Evolutionary conservation across 1,140 invertebrate species (phyloP).

Genomic region (Oryzaephilus surinamensis): DNA sequence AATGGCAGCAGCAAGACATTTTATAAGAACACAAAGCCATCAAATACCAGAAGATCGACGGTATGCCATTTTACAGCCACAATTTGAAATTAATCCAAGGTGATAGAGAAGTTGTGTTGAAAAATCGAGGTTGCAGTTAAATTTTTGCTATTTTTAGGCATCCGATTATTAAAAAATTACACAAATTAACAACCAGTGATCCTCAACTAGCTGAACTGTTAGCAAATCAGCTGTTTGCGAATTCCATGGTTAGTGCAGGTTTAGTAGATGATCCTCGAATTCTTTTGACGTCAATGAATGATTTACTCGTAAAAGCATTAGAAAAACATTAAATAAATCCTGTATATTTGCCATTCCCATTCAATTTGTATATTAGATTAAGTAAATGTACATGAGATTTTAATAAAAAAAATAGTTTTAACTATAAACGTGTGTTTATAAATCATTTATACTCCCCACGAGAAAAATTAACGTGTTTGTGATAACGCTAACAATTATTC

Average conservation of each 20-base stretch:
- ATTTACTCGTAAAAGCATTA: conserved; percentile 71
- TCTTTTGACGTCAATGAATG: conserved; percentile 75
- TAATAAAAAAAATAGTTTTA: too few relatives aligned
- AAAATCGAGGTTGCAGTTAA: conserved; percentile 1
- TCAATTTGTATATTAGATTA: too few relatives aligned
- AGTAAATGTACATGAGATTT: too few relatives aligned
- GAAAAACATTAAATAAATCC: conserved; percentile 57
- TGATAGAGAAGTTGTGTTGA: too few relatives aligned
- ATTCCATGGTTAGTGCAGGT: conserved; percentile 91
- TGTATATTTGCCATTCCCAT: conserved; percentile 4
- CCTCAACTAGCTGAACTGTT: conserved; percentile 73
- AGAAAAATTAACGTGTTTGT: too few relatives aligned
- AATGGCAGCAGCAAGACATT: conserved; percentile 92
- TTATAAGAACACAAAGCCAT: conserved; percentile 80
- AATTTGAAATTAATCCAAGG: conserved; percentile 89
- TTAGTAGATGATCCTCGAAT: conserved; percentile 85
- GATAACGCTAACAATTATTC: too few relatives aligned
- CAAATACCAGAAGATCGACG: conserved; percentile 76
- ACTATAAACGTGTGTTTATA: too few relatives aligned
- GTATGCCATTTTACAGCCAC: conserved; percentile 78
- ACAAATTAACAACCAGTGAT: conserved; percentile 60
- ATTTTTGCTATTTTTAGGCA: conserved; percentile 52
- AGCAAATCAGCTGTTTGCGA: conserved; percentile 84
- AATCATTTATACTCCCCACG: too few relatives aligned
- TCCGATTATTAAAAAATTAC: conserved; percentile 82